These are phyloP conservation scores for Epirrhoe tristata DNA, from an alignment of 2,888 invertebrate species.

Conservation along the genomic window DNA sequence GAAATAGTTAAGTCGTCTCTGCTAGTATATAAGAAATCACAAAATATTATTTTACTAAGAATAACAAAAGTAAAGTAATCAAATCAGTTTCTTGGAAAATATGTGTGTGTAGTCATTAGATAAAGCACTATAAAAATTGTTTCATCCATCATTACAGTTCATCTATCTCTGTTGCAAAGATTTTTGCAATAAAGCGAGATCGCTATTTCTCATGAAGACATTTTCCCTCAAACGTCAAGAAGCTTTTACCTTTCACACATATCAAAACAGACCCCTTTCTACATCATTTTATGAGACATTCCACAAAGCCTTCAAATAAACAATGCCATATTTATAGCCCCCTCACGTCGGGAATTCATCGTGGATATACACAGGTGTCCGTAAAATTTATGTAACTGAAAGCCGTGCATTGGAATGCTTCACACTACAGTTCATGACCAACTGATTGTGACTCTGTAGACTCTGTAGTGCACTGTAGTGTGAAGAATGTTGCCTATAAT, in stretches of 20 bases:
- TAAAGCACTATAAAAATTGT: too few relatives aligned
- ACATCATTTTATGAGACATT: slow-evolving; percentile 44
- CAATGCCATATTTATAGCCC: slow-evolving; percentile 39
- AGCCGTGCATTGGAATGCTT: neutral
- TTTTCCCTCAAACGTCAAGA: slow-evolving; percentile 36
- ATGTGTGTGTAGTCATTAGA: too few relatives aligned
- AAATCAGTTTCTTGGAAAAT: too few relatives aligned
- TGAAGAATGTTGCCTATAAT: too few relatives aligned
- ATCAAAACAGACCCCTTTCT: slow-evolving; percentile 34
- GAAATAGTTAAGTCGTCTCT: too few relatives aligned
- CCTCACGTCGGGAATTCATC: slow-evolving; percentile 25
- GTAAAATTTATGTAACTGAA: neutral
- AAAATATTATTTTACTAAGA: too few relatives aligned
- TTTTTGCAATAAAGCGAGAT: slow-evolving; percentile 12
- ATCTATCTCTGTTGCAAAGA: slow-evolving; percentile 6
- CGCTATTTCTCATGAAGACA: slow-evolving; percentile 33
- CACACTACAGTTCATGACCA: too few relatives aligned
- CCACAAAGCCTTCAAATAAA: slow-evolving; percentile 40
- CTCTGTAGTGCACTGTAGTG: too few relatives aligned
- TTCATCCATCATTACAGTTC: neutral
- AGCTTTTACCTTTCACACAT: slow-evolving; percentile 41
- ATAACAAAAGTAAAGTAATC: too few relatives aligned
- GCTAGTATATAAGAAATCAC: too few relatives aligned
- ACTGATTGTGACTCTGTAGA: too few relatives aligned
- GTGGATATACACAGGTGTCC: slow-evolving; percentile 5